Percentiles rank a stretch among this genome's conserved stretches.
These are phyloP conservation scores for Oscheius sp. DNA, from an alignment of 2,888 invertebrate genomes.

Conservation along the genomic window DNA sequence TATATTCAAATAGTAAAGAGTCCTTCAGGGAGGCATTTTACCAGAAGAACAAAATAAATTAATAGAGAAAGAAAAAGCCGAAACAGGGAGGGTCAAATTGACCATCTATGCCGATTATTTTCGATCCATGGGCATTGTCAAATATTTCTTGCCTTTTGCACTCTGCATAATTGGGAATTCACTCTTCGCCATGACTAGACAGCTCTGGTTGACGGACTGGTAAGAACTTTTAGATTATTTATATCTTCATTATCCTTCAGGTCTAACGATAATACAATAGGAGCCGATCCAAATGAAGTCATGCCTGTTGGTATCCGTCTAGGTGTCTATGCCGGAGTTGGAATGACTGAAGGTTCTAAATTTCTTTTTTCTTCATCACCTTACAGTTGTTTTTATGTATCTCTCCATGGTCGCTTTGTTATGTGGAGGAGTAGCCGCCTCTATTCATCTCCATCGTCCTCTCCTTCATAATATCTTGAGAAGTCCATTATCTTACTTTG, in stretches of 20 bases:
- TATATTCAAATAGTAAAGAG: too few relatives aligned
- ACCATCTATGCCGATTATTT: slow-evolving; percentile 62
- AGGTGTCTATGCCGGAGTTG: slow-evolving; percentile 62
- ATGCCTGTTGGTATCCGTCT: slow-evolving; percentile 54
- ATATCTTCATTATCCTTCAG: slow-evolving; percentile 4
- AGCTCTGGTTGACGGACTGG: slow-evolving; percentile 68
- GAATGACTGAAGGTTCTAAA: slow-evolving; percentile 56
- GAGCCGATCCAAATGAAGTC: slow-evolving; percentile 33
- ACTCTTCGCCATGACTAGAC: slow-evolving; percentile 57
- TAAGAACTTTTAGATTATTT: background rate
- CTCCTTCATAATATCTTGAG: slow-evolving; percentile 58
- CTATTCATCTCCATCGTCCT: slow-evolving; percentile 62
- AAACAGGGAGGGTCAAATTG: slow-evolving; percentile 65
- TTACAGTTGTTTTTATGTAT: slow-evolving; percentile 52
- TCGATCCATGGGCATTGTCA: slow-evolving; percentile 61
- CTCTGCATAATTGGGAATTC: slow-evolving; percentile 40
- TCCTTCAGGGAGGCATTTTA: too few relatives aligned
- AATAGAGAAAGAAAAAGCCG: slow-evolving; percentile 63
- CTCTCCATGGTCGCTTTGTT: slow-evolving; percentile 57
- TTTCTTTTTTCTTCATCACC: background rate
- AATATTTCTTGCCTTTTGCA: slow-evolving; percentile 51
- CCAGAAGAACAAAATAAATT: slow-evolving; percentile 33
- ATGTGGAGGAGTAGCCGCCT: slow-evolving; percentile 64
- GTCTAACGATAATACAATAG: slow-evolving; percentile 63
- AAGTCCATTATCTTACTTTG: slow-evolving; percentile 66